These are phyloP conservation scores for Macrosteles quadrilineatus DNA, from an alignment of 1,140 invertebrate species.

Conservation along the genomic window DNA sequence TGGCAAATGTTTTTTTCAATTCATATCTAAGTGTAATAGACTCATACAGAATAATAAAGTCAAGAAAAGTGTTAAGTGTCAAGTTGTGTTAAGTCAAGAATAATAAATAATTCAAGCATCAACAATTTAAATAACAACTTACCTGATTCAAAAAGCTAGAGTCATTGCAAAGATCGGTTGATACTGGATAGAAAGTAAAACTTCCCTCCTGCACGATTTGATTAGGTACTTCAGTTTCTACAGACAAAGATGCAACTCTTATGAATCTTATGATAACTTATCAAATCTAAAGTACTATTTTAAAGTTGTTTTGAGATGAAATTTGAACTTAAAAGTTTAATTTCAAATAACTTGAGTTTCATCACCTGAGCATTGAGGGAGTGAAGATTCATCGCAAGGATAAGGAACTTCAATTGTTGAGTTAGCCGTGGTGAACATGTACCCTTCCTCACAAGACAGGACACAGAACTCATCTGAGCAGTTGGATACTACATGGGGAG, in stretches of 20 bases:
- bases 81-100: too few relatives aligned
- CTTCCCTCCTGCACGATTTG: slow-evolving; percentile 23
- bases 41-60: too few relatives aligned
- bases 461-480: neutral
- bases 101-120: too few relatives aligned
- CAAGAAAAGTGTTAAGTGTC: too few relatives aligned
- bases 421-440: slow-evolving; percentile 55
- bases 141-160: slow-evolving; percentile 33
- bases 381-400: slow-evolving; percentile 37
- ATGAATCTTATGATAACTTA: too few relatives aligned
- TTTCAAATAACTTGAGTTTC: neutral
- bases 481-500: neutral
- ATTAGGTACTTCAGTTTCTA: slow-evolving; percentile 28
- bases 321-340: neutral
- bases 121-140: neutral
- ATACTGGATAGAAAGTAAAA: slow-evolving; percentile 13
- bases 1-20: too few relatives aligned
- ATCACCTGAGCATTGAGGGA: slow-evolving; percentile 64
- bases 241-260: too few relatives aligned
- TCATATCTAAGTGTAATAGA: too few relatives aligned
- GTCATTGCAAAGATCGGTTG: slow-evolving; percentile 6
- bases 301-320: neutral
- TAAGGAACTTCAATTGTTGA: slow-evolving; percentile 11
- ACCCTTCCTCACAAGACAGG: slow-evolving; percentile 59
- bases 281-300: too few relatives aligned